Base-by-base conservation (phyloP, 64 coral and sea anemone species). In the Orbicella faveolata region DNA sequence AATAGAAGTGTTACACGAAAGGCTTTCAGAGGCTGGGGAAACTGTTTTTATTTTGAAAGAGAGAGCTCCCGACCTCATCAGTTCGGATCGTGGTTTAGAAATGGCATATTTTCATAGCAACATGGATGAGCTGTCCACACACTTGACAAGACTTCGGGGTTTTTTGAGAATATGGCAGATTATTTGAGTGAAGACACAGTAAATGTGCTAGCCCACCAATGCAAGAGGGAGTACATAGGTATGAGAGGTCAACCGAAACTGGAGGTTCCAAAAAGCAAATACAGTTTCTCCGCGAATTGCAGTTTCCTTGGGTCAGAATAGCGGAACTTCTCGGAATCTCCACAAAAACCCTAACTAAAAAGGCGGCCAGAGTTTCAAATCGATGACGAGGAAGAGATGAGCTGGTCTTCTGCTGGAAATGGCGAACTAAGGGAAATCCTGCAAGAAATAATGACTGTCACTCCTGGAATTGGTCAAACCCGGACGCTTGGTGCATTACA, bases 1-100 rank as follows among this genome's bases (percentile, higher is more conserved):
- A 76, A 63, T 88, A 76, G 87, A 94, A 84, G 57, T 82, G 88
- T 67, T 83, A 66, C 92, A 79, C 18, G 73, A 94, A 89, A 86
- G 87, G 87, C 92, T 94, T 83, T 89, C 88, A 57, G 87, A 89
- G 79, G 92, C 92, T 89, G 80, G 76, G 53, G 86, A 93, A 88
- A 83, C 92, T 48, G 44, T 25, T 75, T 77, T 84, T 73, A 79
- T 83, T 76, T 54, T 93, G 72, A 88, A 35, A 80, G 84, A 89
- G 77, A 68, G 54, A 41, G 86, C 78, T 80, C 20, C 59, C 33
- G 73, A 93, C 61, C 88, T 94, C 53, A 64, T 54, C 21, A 63
- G 44, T 48, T 48, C 5, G 44, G 57, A 83, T 86, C 30, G 74
- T 59, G 83, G 79, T 92, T 92, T 87, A 59, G 84, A 93, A 73